These are phyloP conservation scores for Leptinotarsa defecta DNA, from an alignment of 1,140 invertebrate species.

Conservation along the genomic window DNA sequence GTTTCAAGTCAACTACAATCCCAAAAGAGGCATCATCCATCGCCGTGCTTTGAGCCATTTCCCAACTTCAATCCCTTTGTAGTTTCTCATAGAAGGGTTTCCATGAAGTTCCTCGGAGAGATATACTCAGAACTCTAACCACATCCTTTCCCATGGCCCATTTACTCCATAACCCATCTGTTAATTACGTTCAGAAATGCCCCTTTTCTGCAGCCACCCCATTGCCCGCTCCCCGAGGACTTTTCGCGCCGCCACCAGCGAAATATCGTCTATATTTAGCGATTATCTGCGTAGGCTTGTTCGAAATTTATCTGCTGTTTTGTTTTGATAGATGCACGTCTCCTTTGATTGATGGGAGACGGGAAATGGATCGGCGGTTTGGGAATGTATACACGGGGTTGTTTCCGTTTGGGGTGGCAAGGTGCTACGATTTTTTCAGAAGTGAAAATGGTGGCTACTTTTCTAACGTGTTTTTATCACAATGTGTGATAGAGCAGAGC, in stretches of 20 bases:
- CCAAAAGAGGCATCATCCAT: not conserved
- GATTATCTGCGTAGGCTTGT: slow-evolving; percentile 19
- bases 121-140: slow-evolving; percentile 38
- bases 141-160: slow-evolving; percentile 37
- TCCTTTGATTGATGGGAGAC: slow-evolving; percentile 7
- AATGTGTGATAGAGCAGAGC: too few species aligned
- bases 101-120: slow-evolving; percentile 24
- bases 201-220: not conserved
- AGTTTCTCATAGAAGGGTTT: too few species aligned
- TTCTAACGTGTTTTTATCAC: too few species aligned
- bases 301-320: not conserved
- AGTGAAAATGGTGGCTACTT: too few species aligned
- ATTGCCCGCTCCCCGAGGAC: too few species aligned
- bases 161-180: slow-evolving; percentile 45
- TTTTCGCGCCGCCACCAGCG: too few species aligned
- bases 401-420: too few species aligned
- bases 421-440: too few species aligned
- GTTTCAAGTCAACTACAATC: not conserved
- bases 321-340: slow-evolving; percentile 11
- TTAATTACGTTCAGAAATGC: slow-evolving; percentile 41
- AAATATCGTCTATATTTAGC: not conserved
- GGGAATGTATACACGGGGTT: too few species aligned
- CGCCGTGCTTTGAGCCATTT: too few species aligned
- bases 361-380: not conserved
- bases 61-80: too few species aligned